Evolutionary conservation across 2,888 invertebrate genomes (phyloP), one percentile per base, ranked within the genome.

Genomic region (Masnerella sp.): DNA sequence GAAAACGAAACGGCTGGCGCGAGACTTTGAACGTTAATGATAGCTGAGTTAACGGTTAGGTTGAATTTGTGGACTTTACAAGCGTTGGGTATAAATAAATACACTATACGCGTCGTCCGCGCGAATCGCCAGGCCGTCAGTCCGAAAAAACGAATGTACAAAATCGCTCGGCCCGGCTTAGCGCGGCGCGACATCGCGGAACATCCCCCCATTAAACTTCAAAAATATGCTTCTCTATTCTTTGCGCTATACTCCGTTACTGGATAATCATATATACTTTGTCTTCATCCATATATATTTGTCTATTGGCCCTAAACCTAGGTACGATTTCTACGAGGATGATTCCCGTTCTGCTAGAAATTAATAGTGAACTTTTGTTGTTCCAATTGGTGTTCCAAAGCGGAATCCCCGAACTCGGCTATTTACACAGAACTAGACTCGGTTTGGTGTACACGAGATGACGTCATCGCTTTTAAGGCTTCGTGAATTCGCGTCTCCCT

Each of bases 191-290:
- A 20, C 34, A 42, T 42, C 40, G 65, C 54, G 65, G 59, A 75
- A 75, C 71, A 68, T 58, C 52, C 59, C n/a, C 74, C 81, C 79
- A 79, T 81, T 79, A n/a, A 15, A 81, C 81, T 85, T 81, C 82
- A 84, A 84, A 84, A 84, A 84, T 84, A 84, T 85, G 82, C 83
- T 80, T 80, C 78, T 83, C 79, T 83, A 70, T 76, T 71, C 45
- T 73, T 65, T 75, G 34, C 64, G 58, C 64, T 68, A 64, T 8
- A 47, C 52, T 64, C 69, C 72, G 68, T 59, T 75, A 56, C 61
- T 73, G 61, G 36, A 75, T 65, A 73, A 38, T 49, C 45, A 62
- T 67, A 65, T 47, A 47, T 56, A 56, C 18, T 64, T 64, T 65
- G 18, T 56, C 32, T 54, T 45, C 22, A 43, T 25, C 14, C n/a